Evolutionary conservation across 2,888 invertebrate species (phyloP).

Genomic region (Sphaerophoria rueppellii): DNA sequence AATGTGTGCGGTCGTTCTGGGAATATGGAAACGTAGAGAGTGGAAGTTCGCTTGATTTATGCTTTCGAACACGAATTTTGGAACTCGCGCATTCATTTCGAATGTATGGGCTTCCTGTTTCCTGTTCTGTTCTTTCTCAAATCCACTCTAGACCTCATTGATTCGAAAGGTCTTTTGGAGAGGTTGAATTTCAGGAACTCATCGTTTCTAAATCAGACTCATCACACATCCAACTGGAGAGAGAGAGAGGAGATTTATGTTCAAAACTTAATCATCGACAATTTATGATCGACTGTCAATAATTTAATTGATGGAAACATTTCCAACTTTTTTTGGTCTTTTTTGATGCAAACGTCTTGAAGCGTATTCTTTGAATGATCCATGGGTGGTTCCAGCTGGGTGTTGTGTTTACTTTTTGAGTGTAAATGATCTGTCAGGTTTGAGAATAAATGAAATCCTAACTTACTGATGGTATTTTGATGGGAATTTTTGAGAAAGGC

Average conservation of each 20-base stretch:
- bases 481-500: not conserved
- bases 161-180: no score
- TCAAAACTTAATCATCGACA: constrained; percentile 55
- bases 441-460: constrained; percentile 12
- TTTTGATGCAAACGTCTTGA: not conserved
- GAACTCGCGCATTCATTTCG: not conserved
- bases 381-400: constrained; percentile 63
- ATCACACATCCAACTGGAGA: no score
- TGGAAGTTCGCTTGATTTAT: constrained; percentile 67
- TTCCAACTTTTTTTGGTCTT: constrained; percentile 20
- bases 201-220: not conserved
- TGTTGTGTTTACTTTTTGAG: constrained; percentile 47
- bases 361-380: not conserved
- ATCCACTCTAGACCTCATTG: not conserved
- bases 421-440: constrained; percentile 65
- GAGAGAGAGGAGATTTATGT: constrained; percentile 46
- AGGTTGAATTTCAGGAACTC: not conserved
- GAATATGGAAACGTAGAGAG: not conserved
- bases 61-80: not conserved
- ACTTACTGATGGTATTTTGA: constrained; percentile 52
- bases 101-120: constrained; percentile 50
- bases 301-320: constrained; percentile 69
- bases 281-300: constrained; percentile 70
- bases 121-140: constrained; percentile 33
- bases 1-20: constrained; percentile 40